phyloP scores from a whole-genome alignment of 2,113 vertebrate genomes.

The Trogon surrucura region DNA sequence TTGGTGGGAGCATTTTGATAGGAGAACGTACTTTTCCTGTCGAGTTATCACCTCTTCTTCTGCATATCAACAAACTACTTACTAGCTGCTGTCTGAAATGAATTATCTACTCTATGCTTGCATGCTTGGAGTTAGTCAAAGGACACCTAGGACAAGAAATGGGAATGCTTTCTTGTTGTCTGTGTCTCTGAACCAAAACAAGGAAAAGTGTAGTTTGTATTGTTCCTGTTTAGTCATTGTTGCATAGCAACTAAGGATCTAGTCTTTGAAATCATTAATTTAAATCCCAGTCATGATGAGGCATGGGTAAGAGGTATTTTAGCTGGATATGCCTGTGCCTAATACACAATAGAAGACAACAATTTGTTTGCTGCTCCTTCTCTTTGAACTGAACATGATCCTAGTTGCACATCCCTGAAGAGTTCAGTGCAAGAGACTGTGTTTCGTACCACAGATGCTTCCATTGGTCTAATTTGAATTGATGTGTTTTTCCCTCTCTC shows the following conservation, averaged over 20 bases:
- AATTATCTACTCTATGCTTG: background rate
- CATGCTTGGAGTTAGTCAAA: background rate
- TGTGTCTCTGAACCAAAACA: background rate
- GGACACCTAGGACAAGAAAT: background rate
- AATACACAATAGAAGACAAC: background rate
- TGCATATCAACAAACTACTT: background rate
- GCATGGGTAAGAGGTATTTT: background rate
- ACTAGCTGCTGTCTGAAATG: background rate
- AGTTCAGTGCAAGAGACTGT: background rate
- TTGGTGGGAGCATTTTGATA: background rate
- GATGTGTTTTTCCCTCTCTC: background rate
- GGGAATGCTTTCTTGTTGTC: background rate
- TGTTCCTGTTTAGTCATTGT: background rate
- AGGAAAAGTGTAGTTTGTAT: background rate
- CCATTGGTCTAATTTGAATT: background rate
- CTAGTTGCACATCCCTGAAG: background rate
- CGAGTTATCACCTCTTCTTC: background rate
- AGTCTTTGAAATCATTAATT: background rate
- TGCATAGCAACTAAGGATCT: background rate
- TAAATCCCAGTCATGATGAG: background rate
- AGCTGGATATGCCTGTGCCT: background rate
- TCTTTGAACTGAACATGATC: background rate
- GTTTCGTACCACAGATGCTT: fast-evolving
- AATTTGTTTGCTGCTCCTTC: background rate
- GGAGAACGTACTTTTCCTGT: background rate